Conservation (phyloP, 2,113 vertebrate genomes). For the Macroglossus sobrinus region DNA sequence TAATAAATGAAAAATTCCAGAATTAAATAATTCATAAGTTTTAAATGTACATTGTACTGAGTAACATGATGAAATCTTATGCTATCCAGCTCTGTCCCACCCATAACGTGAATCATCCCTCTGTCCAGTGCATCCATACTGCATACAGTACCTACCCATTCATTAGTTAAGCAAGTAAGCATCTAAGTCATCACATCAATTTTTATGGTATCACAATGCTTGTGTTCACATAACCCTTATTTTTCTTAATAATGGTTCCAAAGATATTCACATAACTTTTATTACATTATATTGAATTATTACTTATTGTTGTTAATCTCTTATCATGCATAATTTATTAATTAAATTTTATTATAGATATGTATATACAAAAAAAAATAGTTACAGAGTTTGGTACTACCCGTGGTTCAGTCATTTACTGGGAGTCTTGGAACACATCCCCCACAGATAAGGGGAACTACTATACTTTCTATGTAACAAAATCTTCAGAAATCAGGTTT, state of each 20-base stretch:
- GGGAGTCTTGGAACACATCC: not conserved
- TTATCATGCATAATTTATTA: not conserved
- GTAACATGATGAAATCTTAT: not conserved
- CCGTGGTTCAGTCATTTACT: not conserved
- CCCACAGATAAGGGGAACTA: not conserved
- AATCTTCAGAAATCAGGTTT: constrained; percentile 8
- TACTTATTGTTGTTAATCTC: not conserved
- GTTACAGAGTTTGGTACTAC: not conserved
- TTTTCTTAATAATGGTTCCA: not conserved
- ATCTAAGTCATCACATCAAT: not conserved
- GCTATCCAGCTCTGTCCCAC: no score
- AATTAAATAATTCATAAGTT: not conserved
- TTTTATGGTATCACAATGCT: not conserved
- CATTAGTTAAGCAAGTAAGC: not conserved
- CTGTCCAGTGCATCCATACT: not conserved
- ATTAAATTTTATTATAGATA: not conserved
- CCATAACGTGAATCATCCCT: not conserved
- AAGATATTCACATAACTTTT: not conserved
- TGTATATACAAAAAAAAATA: not conserved
- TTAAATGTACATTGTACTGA: not conserved
- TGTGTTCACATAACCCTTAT: not conserved
- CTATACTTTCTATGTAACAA: not conserved
- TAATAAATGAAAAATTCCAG: not conserved
- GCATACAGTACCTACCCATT: not conserved
- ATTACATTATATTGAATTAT: not conserved